phyloP scores from a whole-genome alignment of 2,888 invertebrate species.

The Parnassius smintheus region DNA sequence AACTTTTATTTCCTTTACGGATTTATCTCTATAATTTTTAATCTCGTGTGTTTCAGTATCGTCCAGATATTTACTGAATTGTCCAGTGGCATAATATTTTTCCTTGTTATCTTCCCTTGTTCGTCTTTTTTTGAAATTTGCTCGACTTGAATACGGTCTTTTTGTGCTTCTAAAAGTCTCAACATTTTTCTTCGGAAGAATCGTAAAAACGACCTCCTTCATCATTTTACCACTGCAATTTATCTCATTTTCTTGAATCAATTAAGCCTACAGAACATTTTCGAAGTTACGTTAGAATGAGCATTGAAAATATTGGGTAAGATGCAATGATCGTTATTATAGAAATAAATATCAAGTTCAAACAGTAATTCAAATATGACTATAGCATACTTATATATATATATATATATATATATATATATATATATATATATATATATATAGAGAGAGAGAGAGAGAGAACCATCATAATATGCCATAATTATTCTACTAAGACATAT shows the following conservation, averaged over 20 bases:
- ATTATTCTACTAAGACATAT: too few species aligned
- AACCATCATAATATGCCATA: too few species aligned
- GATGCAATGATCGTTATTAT: slow-evolving; percentile 20
- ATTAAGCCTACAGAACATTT: slow-evolving; percentile 18
- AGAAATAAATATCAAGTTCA: too few species aligned
- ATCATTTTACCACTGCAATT: slow-evolving; percentile 61
- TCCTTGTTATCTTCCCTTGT: slow-evolving; percentile 26
- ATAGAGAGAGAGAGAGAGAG: too few species aligned
- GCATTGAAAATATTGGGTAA: background rate
- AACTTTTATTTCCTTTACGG: slow-evolving; percentile 37
- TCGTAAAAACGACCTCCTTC: slow-evolving; percentile 71
- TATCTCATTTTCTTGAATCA: slow-evolving; percentile 63
- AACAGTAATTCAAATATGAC: too few species aligned
- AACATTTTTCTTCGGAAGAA: slow-evolving; percentile 53
- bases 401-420: too few species aligned
- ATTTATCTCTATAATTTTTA: slow-evolving; percentile 47
- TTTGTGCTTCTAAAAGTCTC: slow-evolving; percentile 48
- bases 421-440: too few species aligned
- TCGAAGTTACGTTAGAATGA: background rate
- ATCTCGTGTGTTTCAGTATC: slow-evolving; percentile 69
- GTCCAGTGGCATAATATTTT: slow-evolving; percentile 38
- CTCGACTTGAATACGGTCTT: slow-evolving; percentile 47
- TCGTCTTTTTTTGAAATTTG: slow-evolving; percentile 53
- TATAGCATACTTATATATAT: too few species aligned
- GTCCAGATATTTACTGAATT: slow-evolving; percentile 57